A percentile compares a stretch with the other conserved stretches of the same genome.
phyloP scores from a whole-genome alignment of 35 echinoderm and acorn worm species.

The Nesometra sesokonis region DNA sequence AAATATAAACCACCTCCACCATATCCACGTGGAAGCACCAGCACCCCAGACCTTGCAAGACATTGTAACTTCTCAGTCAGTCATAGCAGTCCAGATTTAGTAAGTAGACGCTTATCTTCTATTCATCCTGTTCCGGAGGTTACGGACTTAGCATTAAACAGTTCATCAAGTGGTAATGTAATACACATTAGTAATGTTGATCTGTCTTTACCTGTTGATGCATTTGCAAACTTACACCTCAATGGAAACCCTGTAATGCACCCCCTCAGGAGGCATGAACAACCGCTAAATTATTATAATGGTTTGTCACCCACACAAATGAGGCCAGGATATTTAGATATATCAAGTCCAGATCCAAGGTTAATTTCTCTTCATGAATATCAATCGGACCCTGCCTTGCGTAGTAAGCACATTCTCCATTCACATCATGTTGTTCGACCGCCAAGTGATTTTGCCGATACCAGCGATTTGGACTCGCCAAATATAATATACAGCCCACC shows the following conservation, averaged over 20 bases:
- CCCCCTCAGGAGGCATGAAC: not conserved
- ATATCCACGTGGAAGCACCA: constrained; percentile 84
- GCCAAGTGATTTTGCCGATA: constrained; percentile 93
- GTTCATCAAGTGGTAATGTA: constrained; percentile 40
- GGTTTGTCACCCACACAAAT: not conserved
- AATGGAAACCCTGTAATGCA: not conserved
- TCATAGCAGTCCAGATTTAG: constrained; percentile 93
- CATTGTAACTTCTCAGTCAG: constrained; percentile 76
- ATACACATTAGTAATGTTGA: constrained; percentile 1
- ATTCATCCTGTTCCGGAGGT: constrained; percentile 63
- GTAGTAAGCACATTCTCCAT: not conserved
- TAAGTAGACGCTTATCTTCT: constrained; percentile 49
- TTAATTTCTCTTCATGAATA: not conserved
- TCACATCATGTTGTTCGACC: constrained; percentile 60
- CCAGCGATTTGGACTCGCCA: constrained; percentile 84
- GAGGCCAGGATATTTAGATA: not conserved
- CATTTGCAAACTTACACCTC: constrained; percentile 52
- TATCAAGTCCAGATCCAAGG: not conserved
- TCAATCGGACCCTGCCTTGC: not conserved
- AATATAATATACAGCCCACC: constrained; percentile 61
- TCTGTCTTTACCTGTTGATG: constrained; percentile 71
- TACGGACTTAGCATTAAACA: constrained; percentile 25
- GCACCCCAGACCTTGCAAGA: constrained; percentile 80
- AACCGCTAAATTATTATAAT: not conserved
- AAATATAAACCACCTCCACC: constrained; percentile 85